A percentile compares a stretch with the other conserved stretches of the same genome.
Conservation (phyloP, 2,797 vertebrate genomes). For the Enteromius paludinosus region DNA sequence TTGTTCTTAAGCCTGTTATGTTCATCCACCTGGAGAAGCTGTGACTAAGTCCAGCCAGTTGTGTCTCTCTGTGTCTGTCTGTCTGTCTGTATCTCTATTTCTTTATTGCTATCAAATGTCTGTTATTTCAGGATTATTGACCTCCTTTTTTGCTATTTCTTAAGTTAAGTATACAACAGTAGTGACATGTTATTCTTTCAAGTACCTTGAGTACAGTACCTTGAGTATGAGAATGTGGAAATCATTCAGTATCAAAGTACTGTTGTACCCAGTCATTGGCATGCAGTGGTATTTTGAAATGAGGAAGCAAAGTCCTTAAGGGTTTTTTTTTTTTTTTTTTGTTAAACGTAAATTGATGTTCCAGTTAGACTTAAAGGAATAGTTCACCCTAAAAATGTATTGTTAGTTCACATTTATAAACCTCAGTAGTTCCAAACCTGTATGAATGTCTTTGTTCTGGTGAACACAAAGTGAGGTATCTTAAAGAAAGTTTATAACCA, state of each 20-base stretch:
- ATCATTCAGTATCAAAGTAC: background rate
- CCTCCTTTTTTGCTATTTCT: background rate
- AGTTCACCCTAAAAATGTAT: no score
- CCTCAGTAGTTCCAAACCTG: no score
- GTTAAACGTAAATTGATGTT: no score
- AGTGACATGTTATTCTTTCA: background rate
- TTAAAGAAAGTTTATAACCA: no score
- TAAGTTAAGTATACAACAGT: background rate
- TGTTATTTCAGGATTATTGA: background rate
- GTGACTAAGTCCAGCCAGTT: background rate
- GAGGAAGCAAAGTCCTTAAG: background rate
- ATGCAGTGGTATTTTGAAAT: background rate
- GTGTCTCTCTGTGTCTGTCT: background rate
- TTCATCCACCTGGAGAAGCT: conserved; percentile 44
- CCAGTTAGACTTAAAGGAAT: no score
- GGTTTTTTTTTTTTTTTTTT: no score
- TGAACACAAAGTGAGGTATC: no score
- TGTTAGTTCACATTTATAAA: no score
- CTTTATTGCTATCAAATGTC: background rate
- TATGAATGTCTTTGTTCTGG: no score
- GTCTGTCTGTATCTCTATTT: background rate
- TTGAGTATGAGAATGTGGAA: background rate
- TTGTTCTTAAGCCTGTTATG: conserved; percentile 61
- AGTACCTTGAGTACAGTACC: background rate
- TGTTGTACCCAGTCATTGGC: background rate